Evolutionary conservation across 2,113 vertebrate species (phyloP), one percentile per base, ranked within the genome.

Genomic region (Lasiurus borealis): DNA sequence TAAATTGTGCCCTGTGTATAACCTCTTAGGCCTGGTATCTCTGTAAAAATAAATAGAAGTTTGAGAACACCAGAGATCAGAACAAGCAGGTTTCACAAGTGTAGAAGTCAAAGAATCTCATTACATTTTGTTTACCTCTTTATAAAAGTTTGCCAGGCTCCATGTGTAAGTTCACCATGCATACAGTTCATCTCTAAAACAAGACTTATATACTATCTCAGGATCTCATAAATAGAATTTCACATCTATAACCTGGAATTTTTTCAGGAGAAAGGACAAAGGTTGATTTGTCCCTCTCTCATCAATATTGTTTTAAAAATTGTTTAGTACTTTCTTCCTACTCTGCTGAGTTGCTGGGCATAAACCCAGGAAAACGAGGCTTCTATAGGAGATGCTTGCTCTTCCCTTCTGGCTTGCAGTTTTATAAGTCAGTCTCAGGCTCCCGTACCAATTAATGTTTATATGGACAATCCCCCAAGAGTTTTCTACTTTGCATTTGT

Each of bases 371-470:
- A 73, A 57, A 72, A 48, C 5, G 54, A 94, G 29, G 87, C 31
- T 54, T 54, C 34, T 15, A 34, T 7, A 80, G 34, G 11, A 68
- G 73, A 94, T 64, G 80, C 94, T 81, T 96, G 91, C 71, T 54
- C 23, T 81, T 94, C 34, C 66, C 95, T 89, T 83, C 62, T 9
- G 4, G 59, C 73, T 86, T 93, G 13, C 57, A 84, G 59, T 91
- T 94, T 96, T 73, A 62, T 89, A 96, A 92, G 69, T 86, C 82
- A 81, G 76, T 48, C 76, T 94, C 77, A 73, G 72, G 40, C 72
- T 95, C 84, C 54, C 6, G 8, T 80, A 64, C 85, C 83, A 91
- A 50, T 76, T 86, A 89, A 84, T 64, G 48, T 52, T 87, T 80
- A 52, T 62, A 85, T 54, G 88, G 91, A 86, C 72, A 31, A 82